These are phyloP conservation scores for Mus spicilegus DNA, from an alignment of 2,113 vertebrate genomes.

Conservation along the genomic window DNA sequence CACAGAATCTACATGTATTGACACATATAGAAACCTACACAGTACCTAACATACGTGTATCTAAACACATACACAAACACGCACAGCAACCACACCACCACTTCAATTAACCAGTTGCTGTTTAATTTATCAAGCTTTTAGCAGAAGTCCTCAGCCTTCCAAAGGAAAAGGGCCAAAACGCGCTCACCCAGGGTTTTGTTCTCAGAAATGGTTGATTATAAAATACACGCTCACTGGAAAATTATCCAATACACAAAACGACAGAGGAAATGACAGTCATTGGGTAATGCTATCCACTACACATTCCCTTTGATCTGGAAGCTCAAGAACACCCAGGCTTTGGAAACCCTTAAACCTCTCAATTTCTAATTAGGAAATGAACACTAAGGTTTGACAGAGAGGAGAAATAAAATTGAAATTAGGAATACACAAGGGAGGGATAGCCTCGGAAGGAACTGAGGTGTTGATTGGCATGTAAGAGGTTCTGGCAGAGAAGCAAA, in stretches of 20 bases:
- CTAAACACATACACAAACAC: neutral
- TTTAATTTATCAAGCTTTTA: conserved; percentile 47
- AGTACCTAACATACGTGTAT: neutral
- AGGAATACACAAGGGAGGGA: neutral
- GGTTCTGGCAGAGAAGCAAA: neutral
- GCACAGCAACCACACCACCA: neutral
- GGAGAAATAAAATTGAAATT: conserved; percentile 37
- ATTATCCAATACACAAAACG: conserved; percentile 5
- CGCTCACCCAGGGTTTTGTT: neutral
- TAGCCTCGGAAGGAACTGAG: neutral
- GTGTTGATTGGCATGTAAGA: neutral
- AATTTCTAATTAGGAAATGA: conserved; percentile 46
- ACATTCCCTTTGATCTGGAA: neutral
- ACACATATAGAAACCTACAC: neutral
- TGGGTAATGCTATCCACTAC: neutral
- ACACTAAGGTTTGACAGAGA: conserved; percentile 4
- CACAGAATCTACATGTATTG: neutral
- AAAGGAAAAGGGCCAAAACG: neutral
- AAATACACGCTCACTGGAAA: conserved; percentile 26
- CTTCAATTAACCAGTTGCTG: neutral
- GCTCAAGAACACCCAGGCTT: conserved; percentile 19
- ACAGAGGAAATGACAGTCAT: neutral
- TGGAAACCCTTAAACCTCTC: neutral
- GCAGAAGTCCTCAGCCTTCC: neutral
- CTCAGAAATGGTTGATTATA: conserved; percentile 35